These are phyloP conservation scores for Diadumene lineata DNA, from an alignment of 92 coral and sea anemone species.

Conservation along the genomic window DNA sequence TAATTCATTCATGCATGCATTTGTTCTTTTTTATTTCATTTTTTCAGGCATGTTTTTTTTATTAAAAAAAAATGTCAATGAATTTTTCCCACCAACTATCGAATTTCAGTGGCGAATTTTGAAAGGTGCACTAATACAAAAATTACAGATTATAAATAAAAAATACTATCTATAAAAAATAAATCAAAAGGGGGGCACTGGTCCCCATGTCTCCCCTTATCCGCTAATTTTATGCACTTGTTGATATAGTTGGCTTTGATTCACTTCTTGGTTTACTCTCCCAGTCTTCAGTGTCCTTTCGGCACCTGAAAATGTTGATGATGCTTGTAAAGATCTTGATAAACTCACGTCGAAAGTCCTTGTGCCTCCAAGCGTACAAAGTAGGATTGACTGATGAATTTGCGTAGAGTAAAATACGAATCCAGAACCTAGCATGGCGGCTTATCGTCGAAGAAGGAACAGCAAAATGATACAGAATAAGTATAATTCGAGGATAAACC, in stretches of 20 bases:
- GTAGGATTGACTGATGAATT: conserved; percentile 81
- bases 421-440: conserved; percentile 79
- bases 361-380: conserved; percentile 78
- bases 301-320: conserved; percentile 36
- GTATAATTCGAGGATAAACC: conserved; percentile 82
- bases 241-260: conserved; percentile 37
- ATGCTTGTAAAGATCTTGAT: conserved; percentile 47
- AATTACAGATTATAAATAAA: too few species aligned
- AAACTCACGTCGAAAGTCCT: conserved; percentile 72
- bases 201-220: too few species aligned
- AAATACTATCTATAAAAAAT: too few species aligned
- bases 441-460: conserved; percentile 47
- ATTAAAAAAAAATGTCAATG: too few species aligned
- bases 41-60: too few species aligned
- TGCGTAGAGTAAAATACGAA: conserved; percentile 71
- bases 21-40: too few species aligned
- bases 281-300: conserved; percentile 18
- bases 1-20: too few species aligned
- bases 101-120: too few species aligned
- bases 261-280: conserved; percentile 30
- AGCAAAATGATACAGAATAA: conserved; percentile 76
- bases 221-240: too few species aligned
- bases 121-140: too few species aligned
- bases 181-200: too few species aligned
- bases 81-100: too few species aligned